Percentiles rank a stretch among this genome's conserved stretches.
Evolutionary conservation across 1,140 invertebrate species (phyloP).

Genomic region (Euglossa dilemma): DNA sequence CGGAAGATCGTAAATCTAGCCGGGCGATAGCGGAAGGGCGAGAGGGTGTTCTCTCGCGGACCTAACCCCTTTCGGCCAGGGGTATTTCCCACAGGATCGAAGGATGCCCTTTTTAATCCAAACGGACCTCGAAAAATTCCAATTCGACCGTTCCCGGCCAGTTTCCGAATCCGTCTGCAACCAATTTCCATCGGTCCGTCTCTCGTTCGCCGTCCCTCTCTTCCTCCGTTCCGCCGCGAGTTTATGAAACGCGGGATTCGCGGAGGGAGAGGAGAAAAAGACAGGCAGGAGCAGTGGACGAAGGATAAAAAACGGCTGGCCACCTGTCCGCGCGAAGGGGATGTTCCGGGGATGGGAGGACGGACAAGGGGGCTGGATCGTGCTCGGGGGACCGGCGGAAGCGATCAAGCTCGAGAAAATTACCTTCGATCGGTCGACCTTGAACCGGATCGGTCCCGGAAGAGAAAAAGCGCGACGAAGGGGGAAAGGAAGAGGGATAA

Average conservation of each 20-base stretch:
- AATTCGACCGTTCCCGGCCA: slow-evolving; percentile 39
- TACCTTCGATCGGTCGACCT: slow-evolving; percentile 67
- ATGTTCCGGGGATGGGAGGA: neutral
- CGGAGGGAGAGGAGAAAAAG: neutral
- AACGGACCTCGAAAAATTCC: slow-evolving; percentile 52
- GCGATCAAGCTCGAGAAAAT: slow-evolving; percentile 62
- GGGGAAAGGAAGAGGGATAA: neutral
- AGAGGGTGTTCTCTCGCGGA: slow-evolving; percentile 9
- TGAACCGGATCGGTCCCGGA: slow-evolving; percentile 54
- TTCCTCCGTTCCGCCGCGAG: slow-evolving; percentile 8
- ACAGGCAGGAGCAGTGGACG: neutral
- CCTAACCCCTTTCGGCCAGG: slow-evolving; percentile 41
- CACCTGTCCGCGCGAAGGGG: neutral
- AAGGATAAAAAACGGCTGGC: slow-evolving; percentile 12
- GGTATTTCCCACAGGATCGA: slow-evolving; percentile 59
- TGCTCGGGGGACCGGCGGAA: slow-evolving; percentile 54
- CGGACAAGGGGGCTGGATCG: slow-evolving; percentile 37
- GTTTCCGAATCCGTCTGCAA: slow-evolving; percentile 38
- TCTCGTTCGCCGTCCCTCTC: neutral
- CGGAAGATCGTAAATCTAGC: slow-evolving; percentile 49
- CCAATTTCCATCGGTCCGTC: slow-evolving; percentile 52
- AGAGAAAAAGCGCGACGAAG: neutral
- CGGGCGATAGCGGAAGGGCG: neutral
- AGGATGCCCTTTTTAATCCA: slow-evolving; percentile 59
- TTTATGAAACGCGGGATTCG: slow-evolving; percentile 28